These are phyloP conservation scores for Tursiops truncatus DNA, from an alignment of 2,113 vertebrate species.

Conservation along the genomic window DNA sequence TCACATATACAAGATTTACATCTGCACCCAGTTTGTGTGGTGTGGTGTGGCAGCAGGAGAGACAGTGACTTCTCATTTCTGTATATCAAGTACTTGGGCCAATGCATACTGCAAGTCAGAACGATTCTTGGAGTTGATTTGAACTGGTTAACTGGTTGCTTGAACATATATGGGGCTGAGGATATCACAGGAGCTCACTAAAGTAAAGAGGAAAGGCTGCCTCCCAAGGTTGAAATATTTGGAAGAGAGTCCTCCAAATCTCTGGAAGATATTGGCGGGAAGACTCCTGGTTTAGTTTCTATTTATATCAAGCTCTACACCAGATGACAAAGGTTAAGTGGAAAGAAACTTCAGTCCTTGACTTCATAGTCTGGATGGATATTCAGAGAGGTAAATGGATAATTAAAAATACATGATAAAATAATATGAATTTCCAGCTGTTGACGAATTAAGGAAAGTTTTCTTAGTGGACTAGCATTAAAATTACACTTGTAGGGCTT, in stretches of 20 bases:
- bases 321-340: neutral
- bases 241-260: neutral
- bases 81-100: neutral
- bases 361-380: neutral
- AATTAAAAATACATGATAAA: constrained; percentile 7
- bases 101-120: neutral
- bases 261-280: neutral
- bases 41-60: neutral
- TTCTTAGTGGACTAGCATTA: neutral
- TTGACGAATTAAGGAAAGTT: neutral
- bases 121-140: neutral
- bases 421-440: neutral
- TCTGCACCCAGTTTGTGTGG: neutral
- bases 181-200: neutral
- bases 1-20: neutral
- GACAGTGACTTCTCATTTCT: neutral
- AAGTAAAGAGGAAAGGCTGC: neutral
- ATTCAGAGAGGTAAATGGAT: neutral
- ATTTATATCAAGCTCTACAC: neutral
- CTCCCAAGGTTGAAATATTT: neutral
- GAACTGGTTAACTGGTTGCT: neutral
- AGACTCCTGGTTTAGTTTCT: neutral
- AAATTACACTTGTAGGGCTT: neutral
- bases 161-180: neutral
- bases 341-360: neutral